phyloP scores from a whole-genome alignment of 1,140 invertebrate genomes.

The Caenorhabditis tropicalis region DNA sequence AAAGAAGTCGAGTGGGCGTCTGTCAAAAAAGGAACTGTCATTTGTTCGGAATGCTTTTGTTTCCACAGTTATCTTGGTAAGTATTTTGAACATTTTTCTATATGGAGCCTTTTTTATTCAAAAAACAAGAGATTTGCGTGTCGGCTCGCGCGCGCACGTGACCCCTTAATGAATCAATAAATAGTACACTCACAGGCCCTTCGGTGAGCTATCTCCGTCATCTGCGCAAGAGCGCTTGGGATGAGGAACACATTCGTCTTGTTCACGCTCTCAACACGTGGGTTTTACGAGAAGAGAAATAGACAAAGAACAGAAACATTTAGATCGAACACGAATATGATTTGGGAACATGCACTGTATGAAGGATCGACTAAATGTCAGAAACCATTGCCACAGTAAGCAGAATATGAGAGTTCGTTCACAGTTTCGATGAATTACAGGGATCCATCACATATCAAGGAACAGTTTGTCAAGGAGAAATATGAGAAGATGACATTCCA shows the following conservation, averaged over 20 bases:
- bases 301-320: background rate
- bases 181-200: constrained; percentile 35
- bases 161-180: background rate
- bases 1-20: constrained; percentile 29
- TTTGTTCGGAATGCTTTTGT: constrained; percentile 32
- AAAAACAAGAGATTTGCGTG: background rate
- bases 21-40: constrained; percentile 16
- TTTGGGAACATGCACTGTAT: constrained; percentile 8
- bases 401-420: background rate
- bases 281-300: background rate
- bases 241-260: constrained; percentile 36
- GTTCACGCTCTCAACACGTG: constrained; percentile 35
- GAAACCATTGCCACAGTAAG: constrained; percentile 10
- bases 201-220: constrained; percentile 38
- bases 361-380: constrained; percentile 3
- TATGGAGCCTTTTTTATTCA: background rate
- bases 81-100: background rate
- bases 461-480: constrained; percentile 31
- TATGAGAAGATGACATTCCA: constrained; percentile 26
- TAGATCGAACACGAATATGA: constrained; percentile 33
- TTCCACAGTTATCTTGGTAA: constrained; percentile 33
- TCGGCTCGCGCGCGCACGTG: background rate
- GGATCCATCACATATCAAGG: constrained; percentile 31
- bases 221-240: constrained; percentile 36
- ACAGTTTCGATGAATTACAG: background rate